These are phyloP conservation scores for Loris lydekkerianus DNA, from an alignment of 2,797 vertebrate species.

Conservation along the genomic window DNA sequence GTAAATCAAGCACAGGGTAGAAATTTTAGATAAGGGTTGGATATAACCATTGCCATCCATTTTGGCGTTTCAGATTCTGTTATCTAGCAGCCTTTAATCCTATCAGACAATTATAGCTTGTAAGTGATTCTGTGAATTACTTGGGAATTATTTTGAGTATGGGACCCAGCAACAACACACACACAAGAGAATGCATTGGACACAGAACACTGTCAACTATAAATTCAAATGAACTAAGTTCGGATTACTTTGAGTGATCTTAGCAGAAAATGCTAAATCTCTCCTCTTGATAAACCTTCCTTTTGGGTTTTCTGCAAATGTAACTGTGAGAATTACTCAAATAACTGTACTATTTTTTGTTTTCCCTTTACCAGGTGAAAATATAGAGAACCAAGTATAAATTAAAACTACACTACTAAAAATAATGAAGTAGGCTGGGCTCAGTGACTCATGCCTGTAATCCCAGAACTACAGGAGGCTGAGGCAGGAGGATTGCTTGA, in stretches of 20 bases:
- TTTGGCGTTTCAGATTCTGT: conserved; percentile 6
- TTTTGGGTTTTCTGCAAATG: not conserved
- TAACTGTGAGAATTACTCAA: conserved; percentile 32
- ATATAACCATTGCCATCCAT: not conserved
- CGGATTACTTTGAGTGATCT: not conserved
- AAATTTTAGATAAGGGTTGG: conserved; percentile 20
- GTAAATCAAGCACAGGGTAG: not conserved
- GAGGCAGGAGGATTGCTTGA: too few species aligned
- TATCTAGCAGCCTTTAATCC: conserved; percentile 8
- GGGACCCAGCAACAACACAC: not conserved
- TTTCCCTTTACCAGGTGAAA: conserved; percentile 15
- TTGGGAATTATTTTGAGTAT: conserved; percentile 29
- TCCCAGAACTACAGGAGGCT: too few species aligned
- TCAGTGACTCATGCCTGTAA: too few species aligned
- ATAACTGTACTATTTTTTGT: not conserved
- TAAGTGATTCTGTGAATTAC: conserved; percentile 50
- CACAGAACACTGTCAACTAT: not conserved
- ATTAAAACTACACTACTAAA: not conserved
- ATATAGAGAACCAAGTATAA: conserved; percentile 25
- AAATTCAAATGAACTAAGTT: conserved; percentile 52
- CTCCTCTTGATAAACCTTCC: not conserved
- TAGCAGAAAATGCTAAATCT: not conserved
- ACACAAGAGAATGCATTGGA: not conserved
- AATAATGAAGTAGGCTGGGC: not conserved
- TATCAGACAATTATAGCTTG: not conserved